Evolutionary conservation across 1,140 invertebrate genomes (phyloP), one percentile per base, ranked within the genome.

Genomic region (Pogonognathellus flavescens): DNA sequence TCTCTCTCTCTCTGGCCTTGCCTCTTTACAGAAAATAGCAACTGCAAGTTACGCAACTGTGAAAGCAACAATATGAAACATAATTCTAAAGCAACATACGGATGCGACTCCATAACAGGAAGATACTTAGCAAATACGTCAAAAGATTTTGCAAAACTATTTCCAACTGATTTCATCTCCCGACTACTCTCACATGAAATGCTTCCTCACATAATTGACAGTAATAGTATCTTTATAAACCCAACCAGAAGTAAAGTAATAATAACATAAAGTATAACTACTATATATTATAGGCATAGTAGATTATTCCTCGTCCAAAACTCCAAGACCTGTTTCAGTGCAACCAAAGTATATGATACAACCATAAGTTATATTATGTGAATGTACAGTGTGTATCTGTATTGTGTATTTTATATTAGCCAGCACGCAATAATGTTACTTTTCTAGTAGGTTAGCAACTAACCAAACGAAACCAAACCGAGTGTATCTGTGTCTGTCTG

Each of bases 111-210:
- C 16, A 16, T 16, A 62, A 20, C n/a, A 9, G 59, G 9, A 20
- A 62, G 59, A 62, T 76, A n/a, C 70, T 16, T 76, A 13, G 4
- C 6, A 76, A 25, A 50, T 20, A 53, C 80, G 52, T 81, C 11
- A 55, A 55, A 53, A 81, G 80, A 81, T 55, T 81, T 81, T 4
- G 80, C 20, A 5, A 81, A 81, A 81, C 53, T 81, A 81, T 81
- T 81, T 81, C 80, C 80, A 81, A 55, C 80, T 55, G 80, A 81
- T 81, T 81, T 55, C 22, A 81, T 55, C 50, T 14, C 50, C n/a
- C 50, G 80, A 81, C 80, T 55, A 81, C 80, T 55, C 50, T 55
- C 50, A 81, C 80, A 81, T 81, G 80, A 81, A 81, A 53, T 81
- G 80, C 80, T 81, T 81, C 80, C 80, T 4, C 13, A 76, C 41